These are phyloP conservation scores for Plagodis pulveraria DNA, from an alignment of 2,888 invertebrate genomes.

Conservation along the genomic window DNA sequence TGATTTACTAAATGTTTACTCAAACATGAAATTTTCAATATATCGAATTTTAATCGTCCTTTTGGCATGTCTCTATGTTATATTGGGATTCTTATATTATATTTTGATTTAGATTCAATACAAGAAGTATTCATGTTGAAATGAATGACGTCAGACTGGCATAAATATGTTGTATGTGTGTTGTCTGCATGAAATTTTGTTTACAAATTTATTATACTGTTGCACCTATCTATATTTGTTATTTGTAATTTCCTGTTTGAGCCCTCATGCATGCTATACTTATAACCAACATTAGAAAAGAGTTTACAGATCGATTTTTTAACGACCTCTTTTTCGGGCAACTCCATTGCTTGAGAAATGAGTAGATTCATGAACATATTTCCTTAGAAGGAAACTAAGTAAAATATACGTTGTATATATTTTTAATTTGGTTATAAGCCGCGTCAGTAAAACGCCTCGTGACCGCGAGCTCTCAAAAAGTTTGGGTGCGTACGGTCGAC, in stretches of 20 bases:
- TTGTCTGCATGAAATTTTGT: conserved; percentile 29
- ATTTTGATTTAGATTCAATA: too few species aligned
- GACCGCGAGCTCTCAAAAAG: conserved; percentile 58
- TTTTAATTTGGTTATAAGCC: conserved; percentile 16
- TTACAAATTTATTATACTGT: conserved; percentile 44
- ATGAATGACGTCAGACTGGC: conserved; percentile 2
- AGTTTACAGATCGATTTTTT: conserved; percentile 6
- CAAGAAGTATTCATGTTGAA: not conserved
- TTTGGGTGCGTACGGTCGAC: conserved; percentile 57
- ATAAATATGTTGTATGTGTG: conserved; percentile 35
- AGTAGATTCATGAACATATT: not conserved
- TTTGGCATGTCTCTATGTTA: conserved; percentile 24
- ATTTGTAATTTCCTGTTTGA: conserved; percentile 77
- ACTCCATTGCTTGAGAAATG: conserved; percentile 1
- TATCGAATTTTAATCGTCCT: conserved; percentile 17
- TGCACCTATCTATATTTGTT: conserved; percentile 52
- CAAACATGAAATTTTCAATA: conserved; percentile 71
- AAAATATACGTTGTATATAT: conserved; percentile 7
- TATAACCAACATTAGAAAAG: conserved; percentile 7
- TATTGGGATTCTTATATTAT: not conserved
- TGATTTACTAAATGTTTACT: conserved; percentile 51
- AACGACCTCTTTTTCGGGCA: conserved; percentile 7
- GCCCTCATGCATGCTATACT: conserved; percentile 59
- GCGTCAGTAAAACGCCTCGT: conserved; percentile 57
- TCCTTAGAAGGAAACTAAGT: not conserved